These are phyloP conservation scores for Pheucticus melanocephalus DNA, from an alignment of 2,113 vertebrate genomes.

Conservation along the genomic window DNA sequence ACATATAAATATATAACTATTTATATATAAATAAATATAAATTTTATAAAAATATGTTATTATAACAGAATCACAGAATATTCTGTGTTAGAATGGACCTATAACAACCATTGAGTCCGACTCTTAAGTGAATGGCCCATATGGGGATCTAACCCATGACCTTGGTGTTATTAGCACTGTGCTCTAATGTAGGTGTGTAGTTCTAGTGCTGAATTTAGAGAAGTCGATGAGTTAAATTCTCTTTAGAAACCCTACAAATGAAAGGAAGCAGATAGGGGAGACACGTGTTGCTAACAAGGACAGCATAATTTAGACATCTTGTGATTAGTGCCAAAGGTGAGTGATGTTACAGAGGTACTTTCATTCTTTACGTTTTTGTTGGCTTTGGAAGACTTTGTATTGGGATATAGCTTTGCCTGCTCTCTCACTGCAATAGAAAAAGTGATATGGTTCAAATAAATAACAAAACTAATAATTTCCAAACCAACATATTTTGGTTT, in stretches of 20 bases:
- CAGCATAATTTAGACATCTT: neutral
- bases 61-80: neutral
- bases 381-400: neutral
- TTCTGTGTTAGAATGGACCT: neutral
- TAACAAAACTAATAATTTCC: neutral
- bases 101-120: rapidly evolving
- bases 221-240: neutral
- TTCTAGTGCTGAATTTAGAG: neutral
- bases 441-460: neutral
- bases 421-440: neutral
- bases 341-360: neutral
- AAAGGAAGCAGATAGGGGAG: neutral
- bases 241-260: neutral
- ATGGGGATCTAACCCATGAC: neutral
- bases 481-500: rapidly evolving
- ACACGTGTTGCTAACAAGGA: neutral
- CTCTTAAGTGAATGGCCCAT: neutral
- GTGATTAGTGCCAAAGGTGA: neutral
- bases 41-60: neutral
- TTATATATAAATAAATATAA: too few species aligned
- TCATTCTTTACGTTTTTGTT: rapidly evolving
- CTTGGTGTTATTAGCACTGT: neutral
- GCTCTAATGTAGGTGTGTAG: neutral
- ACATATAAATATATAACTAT: too few species aligned
- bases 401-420: neutral